Percentiles rank a stretch among this genome's conserved stretches.
These are phyloP conservation scores for Mormyrus hasselquistii DNA, from an alignment of 2,797 vertebrate species.

Conservation along the genomic window DNA sequence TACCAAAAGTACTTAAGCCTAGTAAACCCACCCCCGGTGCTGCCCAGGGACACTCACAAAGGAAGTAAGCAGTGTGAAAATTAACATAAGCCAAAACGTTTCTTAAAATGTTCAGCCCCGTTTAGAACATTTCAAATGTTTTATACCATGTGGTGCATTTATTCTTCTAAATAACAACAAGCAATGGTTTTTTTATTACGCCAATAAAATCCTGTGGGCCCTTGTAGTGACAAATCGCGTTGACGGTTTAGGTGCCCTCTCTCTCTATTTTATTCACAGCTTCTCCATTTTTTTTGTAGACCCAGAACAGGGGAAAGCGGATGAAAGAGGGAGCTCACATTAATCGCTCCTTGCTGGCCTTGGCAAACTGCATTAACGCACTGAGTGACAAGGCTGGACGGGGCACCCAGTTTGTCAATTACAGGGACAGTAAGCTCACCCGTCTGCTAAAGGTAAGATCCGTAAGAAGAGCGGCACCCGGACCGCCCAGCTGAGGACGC, in stretches of 20 bases:
- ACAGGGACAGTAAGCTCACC: conserved; percentile 51
- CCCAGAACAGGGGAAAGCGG: conserved; percentile 49
- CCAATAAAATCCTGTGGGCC: not conserved
- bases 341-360: conserved; percentile 42
- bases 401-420: conserved; percentile 42
- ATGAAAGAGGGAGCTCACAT: conserved; percentile 52
- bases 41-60: not conserved
- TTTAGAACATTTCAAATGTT: not conserved
- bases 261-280: not conserved
- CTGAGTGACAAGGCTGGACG: conserved; percentile 40
- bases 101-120: not conserved
- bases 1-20: not conserved
- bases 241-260: not conserved
- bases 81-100: not conserved
- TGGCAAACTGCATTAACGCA: conserved; percentile 50
- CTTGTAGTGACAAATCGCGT: not conserved
- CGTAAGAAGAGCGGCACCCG: not conserved
- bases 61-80: not conserved
- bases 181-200: not conserved
- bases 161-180: not conserved
- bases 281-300: conserved; percentile 31
- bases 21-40: not conserved
- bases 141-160: not conserved
- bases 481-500: not conserved
- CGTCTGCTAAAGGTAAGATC: conserved; percentile 50